phyloP scores from a whole-genome alignment of 2,888 invertebrate genomes.

The Pammene fasciana region DNA sequence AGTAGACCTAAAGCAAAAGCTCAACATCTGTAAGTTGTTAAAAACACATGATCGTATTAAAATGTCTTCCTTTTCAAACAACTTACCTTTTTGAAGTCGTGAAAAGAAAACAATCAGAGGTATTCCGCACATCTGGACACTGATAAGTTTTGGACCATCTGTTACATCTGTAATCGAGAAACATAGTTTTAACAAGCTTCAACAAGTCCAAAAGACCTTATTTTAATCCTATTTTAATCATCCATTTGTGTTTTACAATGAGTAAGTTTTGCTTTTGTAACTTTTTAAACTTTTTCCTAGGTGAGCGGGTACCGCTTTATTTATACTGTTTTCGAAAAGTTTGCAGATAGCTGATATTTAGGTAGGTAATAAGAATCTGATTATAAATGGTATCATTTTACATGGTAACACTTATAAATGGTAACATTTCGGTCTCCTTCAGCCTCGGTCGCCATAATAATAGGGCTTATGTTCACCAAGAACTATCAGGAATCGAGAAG shows the following conservation, averaged over 20 bases:
- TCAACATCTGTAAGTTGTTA: slow-evolving; percentile 10
- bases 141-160: slow-evolving; percentile 26
- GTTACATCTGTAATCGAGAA: slow-evolving; percentile 14
- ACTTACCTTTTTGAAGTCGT: slow-evolving; percentile 11
- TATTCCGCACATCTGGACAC: slow-evolving; percentile 25
- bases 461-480: too few relatives aligned
- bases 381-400: too few relatives aligned
- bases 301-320: too few relatives aligned
- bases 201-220: slow-evolving; percentile 19
- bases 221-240: slow-evolving; percentile 18
- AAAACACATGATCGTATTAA: slow-evolving; percentile 4
- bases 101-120: slow-evolving; percentile 18
- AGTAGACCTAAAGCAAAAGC: not conserved
- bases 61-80: slow-evolving; percentile 11
- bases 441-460: too few relatives aligned
- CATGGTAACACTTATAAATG: too few relatives aligned
- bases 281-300: too few relatives aligned
- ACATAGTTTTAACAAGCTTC: slow-evolving; percentile 16
- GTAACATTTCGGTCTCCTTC: too few relatives aligned
- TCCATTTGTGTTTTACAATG: slow-evolving; percentile 21
- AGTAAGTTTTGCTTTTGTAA: not conserved
- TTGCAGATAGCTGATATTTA: too few relatives aligned
- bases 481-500: too few relatives aligned
- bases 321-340: too few relatives aligned
- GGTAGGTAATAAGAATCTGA: too few relatives aligned